A percentile compares a stretch with the other conserved stretches of the same genome.
Evolutionary conservation across 2,888 invertebrate species (phyloP).

Genomic region (Coelinius sp.): DNA sequence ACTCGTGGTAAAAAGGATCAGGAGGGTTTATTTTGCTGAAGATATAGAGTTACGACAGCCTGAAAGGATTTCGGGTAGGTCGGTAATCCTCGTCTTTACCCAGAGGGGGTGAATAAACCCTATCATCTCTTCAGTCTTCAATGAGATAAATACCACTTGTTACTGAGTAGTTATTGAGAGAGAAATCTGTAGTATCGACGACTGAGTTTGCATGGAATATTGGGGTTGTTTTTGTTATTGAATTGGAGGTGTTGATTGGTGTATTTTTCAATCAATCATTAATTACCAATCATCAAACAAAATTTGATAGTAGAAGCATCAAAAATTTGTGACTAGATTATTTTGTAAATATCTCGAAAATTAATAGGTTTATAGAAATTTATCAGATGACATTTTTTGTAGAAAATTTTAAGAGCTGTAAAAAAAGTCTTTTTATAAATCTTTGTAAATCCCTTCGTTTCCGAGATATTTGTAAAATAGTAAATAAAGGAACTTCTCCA

Average conservation of each 20-base stretch:
- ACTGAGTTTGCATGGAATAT: neutral
- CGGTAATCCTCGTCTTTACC: neutral
- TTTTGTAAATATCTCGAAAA: no score
- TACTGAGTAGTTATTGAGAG: neutral
- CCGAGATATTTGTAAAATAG: neutral
- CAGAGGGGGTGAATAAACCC: conserved; percentile 6
- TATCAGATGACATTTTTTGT: no score
- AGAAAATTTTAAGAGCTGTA: no score
- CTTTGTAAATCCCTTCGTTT: no score
- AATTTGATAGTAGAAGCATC: no score
- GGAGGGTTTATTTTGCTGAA: neutral
- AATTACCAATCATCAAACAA: no score
- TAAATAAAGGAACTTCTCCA: neutral
- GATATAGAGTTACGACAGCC: neutral
- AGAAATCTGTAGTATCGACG: neutral
- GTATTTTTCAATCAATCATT: neutral
- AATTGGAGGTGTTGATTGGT: neutral
- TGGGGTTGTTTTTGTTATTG: neutral
- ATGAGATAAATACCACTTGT: neutral
- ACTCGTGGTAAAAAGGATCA: neutral
- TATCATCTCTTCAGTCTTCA: neutral
- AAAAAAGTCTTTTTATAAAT: no score
- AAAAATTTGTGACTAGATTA: no score
- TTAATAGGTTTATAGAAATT: no score
- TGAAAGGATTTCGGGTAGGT: conserved; percentile 5